Conservation (phyloP, 2,888 invertebrate genomes). For the Melangyna quadrimaculata region DNA sequence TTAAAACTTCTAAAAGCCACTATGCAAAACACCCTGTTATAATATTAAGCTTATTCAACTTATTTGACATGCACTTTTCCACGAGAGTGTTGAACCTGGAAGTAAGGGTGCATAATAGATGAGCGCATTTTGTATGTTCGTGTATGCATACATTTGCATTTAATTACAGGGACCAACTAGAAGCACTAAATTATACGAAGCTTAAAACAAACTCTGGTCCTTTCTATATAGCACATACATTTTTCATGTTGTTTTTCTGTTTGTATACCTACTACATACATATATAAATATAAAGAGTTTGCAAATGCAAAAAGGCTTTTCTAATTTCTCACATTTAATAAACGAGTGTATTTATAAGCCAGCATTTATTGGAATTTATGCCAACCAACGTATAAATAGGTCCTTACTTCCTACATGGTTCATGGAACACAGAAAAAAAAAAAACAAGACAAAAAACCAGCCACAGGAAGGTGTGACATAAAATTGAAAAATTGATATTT, state of each 20-base stretch:
- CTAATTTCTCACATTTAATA: constrained; percentile 21
- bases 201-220: constrained; percentile 32
- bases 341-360: too few relatives aligned
- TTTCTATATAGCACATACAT: constrained; percentile 28
- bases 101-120: constrained; percentile 52
- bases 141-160: constrained; percentile 62
- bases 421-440: neutral
- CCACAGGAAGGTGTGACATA: constrained; percentile 63
- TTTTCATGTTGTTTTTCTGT: neutral
- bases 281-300: neutral
- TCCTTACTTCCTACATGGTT: constrained; percentile 3
- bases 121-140: constrained; percentile 22
- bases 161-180: constrained; percentile 45
- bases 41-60: neutral
- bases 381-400: neutral
- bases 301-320: constrained; percentile 4
- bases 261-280: neutral
- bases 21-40: constrained; percentile 25
- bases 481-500: constrained; percentile 67
- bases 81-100: constrained; percentile 48
- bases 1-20: too few relatives aligned
- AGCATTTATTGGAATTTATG: neutral
- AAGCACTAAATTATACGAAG: constrained; percentile 37
- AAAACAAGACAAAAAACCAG: neutral
- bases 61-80: constrained; percentile 21